These are phyloP conservation scores for Hyaena hyaena DNA, from an alignment of 2,113 vertebrate genomes.

Conservation along the genomic window DNA sequence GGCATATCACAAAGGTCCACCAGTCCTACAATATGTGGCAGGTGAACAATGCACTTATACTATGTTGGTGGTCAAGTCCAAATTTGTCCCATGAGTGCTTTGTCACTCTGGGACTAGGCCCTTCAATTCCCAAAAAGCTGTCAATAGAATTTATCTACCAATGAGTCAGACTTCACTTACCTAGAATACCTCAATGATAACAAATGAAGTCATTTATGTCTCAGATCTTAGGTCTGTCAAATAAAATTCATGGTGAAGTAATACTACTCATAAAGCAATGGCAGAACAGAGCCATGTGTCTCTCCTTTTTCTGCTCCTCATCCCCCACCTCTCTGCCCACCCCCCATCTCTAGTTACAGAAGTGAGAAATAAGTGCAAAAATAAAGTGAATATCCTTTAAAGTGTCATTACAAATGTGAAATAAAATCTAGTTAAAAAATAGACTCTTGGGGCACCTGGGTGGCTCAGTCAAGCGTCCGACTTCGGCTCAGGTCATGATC, in stretches of 20 bases:
- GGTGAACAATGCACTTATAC: background rate
- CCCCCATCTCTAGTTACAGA: background rate
- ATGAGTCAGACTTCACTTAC: background rate
- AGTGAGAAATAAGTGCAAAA: background rate
- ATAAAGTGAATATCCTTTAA: background rate
- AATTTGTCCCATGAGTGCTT: background rate
- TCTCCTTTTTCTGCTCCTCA: background rate
- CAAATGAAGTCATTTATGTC: background rate
- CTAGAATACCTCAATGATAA: background rate
- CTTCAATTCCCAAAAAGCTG: background rate
- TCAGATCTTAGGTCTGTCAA: background rate
- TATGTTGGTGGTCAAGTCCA: background rate
- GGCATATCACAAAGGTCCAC: background rate
- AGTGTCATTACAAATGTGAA: background rate
- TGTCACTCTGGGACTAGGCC: background rate
- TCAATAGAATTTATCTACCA: background rate
- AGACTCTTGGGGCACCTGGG: background rate
- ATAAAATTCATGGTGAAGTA: background rate
- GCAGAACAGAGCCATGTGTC: background rate
- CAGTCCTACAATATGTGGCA: background rate
- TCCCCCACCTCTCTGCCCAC: background rate
- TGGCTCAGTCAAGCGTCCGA: too few relatives aligned
- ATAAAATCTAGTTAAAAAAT: constrained; percentile 4
- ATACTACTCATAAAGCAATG: background rate
- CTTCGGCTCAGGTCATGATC: too few relatives aligned